Conservation (phyloP, 2,888 invertebrate genomes). For the Andrena trimmerana region DNA sequence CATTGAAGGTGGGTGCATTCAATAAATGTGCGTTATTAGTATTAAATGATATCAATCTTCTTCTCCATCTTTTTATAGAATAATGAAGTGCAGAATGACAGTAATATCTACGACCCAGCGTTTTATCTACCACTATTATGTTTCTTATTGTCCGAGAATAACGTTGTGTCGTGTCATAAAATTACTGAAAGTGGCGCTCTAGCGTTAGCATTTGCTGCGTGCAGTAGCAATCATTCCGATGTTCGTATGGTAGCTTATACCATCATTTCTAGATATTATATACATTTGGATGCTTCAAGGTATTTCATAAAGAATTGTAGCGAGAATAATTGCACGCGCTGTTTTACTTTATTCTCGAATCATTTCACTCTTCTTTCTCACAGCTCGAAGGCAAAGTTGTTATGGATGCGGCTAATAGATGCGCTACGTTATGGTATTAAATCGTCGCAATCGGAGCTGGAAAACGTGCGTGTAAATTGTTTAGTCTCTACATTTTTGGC, state of each 20-base stretch:
- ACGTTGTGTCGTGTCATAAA: slow-evolving; percentile 90
- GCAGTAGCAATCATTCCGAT: slow-evolving; percentile 89
- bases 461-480: slow-evolving; percentile 85
- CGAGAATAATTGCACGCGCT: neutral
- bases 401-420: slow-evolving; percentile 90
- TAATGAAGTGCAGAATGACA: slow-evolving; percentile 68
- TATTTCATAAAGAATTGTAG: slow-evolving; percentile 79
- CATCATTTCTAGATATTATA: slow-evolving; percentile 90
- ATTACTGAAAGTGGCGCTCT: slow-evolving; percentile 90
- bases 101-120: slow-evolving; percentile 91
- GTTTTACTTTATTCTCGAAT: neutral
- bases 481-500: slow-evolving; percentile 90
- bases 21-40: slow-evolving; percentile 1
- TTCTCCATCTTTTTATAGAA: slow-evolving; percentile 64
- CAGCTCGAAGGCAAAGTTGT: slow-evolving; percentile 88
- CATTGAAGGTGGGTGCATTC: slow-evolving; percentile 84
- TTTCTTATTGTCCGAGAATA: slow-evolving; percentile 91
- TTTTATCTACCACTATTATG: slow-evolving; percentile 93
- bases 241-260: slow-evolving; percentile 91
- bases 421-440: slow-evolving; percentile 89
- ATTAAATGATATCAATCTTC: neutral
- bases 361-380: slow-evolving; percentile 31
- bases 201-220: slow-evolving; percentile 89
- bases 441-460: slow-evolving; percentile 64
- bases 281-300: slow-evolving; percentile 91